Percentiles rank a stretch among this genome's conserved stretches.
Evolutionary conservation across 2,888 invertebrate genomes (phyloP).

Genomic region (Aphrophora alni): DNA sequence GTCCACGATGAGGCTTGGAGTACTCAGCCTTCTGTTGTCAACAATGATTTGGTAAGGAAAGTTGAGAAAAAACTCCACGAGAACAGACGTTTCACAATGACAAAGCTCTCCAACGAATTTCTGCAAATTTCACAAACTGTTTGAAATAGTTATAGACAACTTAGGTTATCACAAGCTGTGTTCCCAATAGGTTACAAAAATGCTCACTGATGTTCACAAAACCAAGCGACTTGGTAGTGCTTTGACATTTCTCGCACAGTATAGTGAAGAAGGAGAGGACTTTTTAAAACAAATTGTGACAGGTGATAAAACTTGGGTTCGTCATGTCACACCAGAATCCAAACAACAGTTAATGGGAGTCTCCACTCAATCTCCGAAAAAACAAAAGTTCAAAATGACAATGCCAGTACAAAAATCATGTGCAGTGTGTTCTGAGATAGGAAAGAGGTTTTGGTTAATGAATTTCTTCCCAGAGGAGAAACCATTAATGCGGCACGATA

Average conservation of each 20-base stretch:
- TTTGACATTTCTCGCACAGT: conserved; percentile 45
- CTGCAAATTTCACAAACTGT: neutral
- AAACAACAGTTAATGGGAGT: conserved; percentile 41
- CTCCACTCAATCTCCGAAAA: conserved; percentile 30
- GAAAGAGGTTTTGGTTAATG: conserved; percentile 41
- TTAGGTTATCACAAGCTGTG: conserved; percentile 47
- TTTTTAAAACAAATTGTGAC: conserved; percentile 48
- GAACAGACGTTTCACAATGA: conserved; percentile 10
- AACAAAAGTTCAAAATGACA: conserved; percentile 38
- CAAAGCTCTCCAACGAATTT: conserved; percentile 13
- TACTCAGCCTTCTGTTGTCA: neutral
- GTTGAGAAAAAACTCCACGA: neutral
- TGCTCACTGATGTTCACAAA: conserved; percentile 45
- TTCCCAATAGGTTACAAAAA: conserved; percentile 47
- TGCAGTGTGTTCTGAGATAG: conserved; percentile 41
- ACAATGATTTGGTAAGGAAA: neutral
- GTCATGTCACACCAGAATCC: conserved; percentile 41
- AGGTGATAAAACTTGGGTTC: conserved; percentile 47
- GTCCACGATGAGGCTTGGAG: conserved; percentile 38
- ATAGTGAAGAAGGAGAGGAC: conserved; percentile 45
- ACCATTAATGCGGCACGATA: conserved; percentile 43
- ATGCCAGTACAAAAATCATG: conserved; percentile 37
- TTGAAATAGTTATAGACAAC: conserved; percentile 44
- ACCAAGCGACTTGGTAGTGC: conserved; percentile 37
- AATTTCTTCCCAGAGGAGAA: conserved; percentile 39